These are phyloP conservation scores for Channa maculata DNA, from an alignment of 2,113 vertebrate species.

Conservation along the genomic window DNA sequence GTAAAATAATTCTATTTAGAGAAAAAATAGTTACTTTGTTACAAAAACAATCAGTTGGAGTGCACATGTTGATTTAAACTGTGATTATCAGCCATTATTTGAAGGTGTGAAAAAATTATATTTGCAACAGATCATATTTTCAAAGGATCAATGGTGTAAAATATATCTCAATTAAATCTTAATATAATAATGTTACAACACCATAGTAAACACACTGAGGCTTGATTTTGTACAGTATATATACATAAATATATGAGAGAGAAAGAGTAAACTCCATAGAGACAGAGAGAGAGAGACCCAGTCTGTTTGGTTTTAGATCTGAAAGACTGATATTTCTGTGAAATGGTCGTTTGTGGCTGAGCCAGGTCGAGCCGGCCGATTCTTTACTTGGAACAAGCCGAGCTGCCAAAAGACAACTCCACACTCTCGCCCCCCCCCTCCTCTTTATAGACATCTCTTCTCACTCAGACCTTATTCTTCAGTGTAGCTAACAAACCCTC, in stretches of 20 bases:
- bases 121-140: constrained; percentile 2
- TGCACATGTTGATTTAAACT: neutral
- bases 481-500: constrained; percentile 76
- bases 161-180: neutral
- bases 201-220: too few relatives aligned
- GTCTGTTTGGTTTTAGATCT: constrained; percentile 49
- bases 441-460: constrained; percentile 49
- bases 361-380: constrained; percentile 32
- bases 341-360: constrained; percentile 51
- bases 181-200: too few relatives aligned
- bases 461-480: constrained; percentile 58
- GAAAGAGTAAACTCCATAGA: neutral
- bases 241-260: too few relatives aligned
- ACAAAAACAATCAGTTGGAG: constrained; percentile 16
- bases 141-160: neutral
- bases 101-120: neutral
- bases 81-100: constrained; percentile 3
- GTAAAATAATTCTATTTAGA: constrained; percentile 23
- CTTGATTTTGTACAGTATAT: too few relatives aligned
- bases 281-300: neutral
- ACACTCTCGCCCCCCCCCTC: constrained; percentile 27
- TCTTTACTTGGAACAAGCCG: constrained; percentile 62
- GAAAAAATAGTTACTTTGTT: constrained; percentile 26
- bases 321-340: constrained; percentile 51
- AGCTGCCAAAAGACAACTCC: constrained; percentile 46